Base-by-base conservation (phyloP, 2,113 vertebrate genomes). In the Xiphias gladius region DNA sequence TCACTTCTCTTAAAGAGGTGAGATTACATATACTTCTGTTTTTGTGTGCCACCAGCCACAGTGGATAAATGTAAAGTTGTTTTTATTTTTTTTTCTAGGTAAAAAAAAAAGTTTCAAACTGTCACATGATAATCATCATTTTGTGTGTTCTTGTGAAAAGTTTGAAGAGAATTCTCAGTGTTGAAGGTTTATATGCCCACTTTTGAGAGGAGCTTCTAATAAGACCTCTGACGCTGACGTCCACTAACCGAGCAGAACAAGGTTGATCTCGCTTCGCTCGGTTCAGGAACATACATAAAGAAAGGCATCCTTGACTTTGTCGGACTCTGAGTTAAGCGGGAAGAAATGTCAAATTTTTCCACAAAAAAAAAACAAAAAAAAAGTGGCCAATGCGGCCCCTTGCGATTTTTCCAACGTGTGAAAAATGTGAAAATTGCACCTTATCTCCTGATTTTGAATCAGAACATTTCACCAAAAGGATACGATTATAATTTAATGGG, bases 351-450 rank as follows among this genome's bases (percentile, higher is more conserved):
- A 50, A 17, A 50, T 5, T 7, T 16, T 10, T 2, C 48, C 41
- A n/a, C n/a, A n/a, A n/a, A n/a, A n/a, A n/a, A n/a, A n/a, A n/a
- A n/a, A n/a, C n/a, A n/a, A n/a, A n/a, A n/a, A n/a, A n/a, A n/a
- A n/a, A n/a, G n/a, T n/a, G n/a, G n/a, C n/a, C 30, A 26, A 64
- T 22, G 46, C 13, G 24, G 50, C 69, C 50, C 20, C 11, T 28
- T 78, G 58, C n/a, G n/a, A 73, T 4, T 19, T 43, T 69, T 62
- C 16, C 61, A 76, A 50, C 17, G 4, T 26, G 50, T 57, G 4
- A 57, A 57, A n/a, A 54, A 66, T 62, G 22, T 71, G 52, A 76
- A 84, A 82, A 65, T 14, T 72, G 90, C 92, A 91, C 88, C 87
- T 88, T 91, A 75, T 80, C 63, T 63, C 32, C 41, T 68, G 65